Evolutionary conservation across 2,797 vertebrate species (phyloP).

Genomic region (Clarias platycephalus): DNA sequence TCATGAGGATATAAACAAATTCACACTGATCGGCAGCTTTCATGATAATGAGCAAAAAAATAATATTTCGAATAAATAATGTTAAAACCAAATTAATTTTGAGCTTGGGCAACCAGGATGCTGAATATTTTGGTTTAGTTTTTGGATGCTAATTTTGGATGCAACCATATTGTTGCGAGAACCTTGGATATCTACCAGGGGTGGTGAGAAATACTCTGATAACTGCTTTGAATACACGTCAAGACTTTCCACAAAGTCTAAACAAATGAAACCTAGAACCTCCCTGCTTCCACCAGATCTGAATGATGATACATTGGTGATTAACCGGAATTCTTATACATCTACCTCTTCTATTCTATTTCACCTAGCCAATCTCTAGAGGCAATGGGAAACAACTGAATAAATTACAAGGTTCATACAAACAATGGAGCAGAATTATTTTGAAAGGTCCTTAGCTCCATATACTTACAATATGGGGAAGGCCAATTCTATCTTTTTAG

Average conservation of each 20-base stretch:
- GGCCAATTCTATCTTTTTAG: background rate
- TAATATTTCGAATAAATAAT: too few relatives aligned
- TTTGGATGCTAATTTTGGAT: too few relatives aligned
- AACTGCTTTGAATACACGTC: background rate
- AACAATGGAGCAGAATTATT: constrained; percentile 3
- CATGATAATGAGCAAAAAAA: background rate
- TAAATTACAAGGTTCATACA: too few relatives aligned
- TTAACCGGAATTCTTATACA: background rate
- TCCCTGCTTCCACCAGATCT: background rate
- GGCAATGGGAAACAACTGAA: background rate
- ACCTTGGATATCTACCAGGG: background rate
- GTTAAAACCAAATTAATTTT: background rate
- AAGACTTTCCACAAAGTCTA: background rate
- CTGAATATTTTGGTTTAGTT: background rate
- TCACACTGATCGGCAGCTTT: background rate
- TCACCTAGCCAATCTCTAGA: background rate
- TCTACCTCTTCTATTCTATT: background rate
- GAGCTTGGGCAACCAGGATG: background rate
- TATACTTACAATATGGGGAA: background rate
- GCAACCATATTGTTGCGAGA: background rate
- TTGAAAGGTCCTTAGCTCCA: background rate
- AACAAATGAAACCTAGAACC: background rate
- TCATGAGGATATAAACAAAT: background rate
- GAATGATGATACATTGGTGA: background rate
- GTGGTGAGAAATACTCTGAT: background rate